Evolutionary conservation across 2,888 invertebrate genomes (phyloP), one percentile per base, ranked within the genome.

Genomic region (Drosophila pullipes): DNA sequence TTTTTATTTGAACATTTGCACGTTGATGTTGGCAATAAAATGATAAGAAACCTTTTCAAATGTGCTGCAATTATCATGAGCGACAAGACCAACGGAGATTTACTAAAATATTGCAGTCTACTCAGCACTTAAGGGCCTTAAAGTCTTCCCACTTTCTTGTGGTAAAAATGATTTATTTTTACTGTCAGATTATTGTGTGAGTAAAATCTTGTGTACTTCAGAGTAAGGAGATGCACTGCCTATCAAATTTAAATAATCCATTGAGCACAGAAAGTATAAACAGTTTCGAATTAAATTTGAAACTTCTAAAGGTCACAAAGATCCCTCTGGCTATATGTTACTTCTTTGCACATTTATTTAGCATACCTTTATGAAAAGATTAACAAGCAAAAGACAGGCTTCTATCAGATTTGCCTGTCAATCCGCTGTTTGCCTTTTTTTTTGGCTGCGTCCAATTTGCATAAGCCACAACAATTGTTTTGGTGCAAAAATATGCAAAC

Each of bases 371-470:
- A 25, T n/a, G 47, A 55, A 71, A 64, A 39, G 39, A 44, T 67
- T 28, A 44, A 58, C 54, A 63, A 69, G 39, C 44, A 39, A 55
- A 53, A 39, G 22, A 22, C 49, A 33, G 18, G 13, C 22, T 39
- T 60, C 58, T 63, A 80, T 79, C 81, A 69, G 74, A 79, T 76
- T 67, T 65, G 35, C 4, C 61, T 53, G 74, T 66, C 77, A 68
- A 70, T 74, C 65, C 57, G 57, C 49, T 74, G 59, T 37, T 61
- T 67, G 65, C 25, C 53, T 53, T 71, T 72, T 60, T 60, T 76
- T 67, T 41, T 25, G 39, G 50, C 35, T 50, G 57, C 33, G 22
- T 63, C 50, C 78, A 60, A 76, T 80, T 79, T 74, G 74, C 80
- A 76, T 74, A 76, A 64, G 66, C 60, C 65, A n/a, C 65, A 59